Percentiles rank a stretch among this genome's conserved stretches.
Conservation (phyloP, 2,888 invertebrate genomes). For the Sussaba pulchella region DNA sequence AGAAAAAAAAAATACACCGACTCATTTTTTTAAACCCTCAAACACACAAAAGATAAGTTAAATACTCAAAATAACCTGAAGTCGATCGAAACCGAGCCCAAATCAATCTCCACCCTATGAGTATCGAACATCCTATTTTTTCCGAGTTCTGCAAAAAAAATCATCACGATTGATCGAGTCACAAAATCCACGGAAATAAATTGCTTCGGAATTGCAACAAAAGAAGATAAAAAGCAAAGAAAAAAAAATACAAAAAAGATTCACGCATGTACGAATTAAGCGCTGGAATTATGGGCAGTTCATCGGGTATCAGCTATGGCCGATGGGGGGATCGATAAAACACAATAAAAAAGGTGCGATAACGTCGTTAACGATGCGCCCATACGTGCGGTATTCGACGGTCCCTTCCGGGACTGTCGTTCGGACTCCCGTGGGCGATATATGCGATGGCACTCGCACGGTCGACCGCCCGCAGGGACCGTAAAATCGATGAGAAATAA, state of each 20-base stretch:
- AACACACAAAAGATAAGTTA: no score
- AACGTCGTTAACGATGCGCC: slow-evolving; percentile 36
- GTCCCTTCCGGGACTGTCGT: slow-evolving; percentile 25
- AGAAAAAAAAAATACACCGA: no score
- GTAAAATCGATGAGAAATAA: slow-evolving; percentile 49
- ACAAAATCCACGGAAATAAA: background rate
- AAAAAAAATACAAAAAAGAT: background rate
- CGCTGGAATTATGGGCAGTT: background rate
- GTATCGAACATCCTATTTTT: no score
- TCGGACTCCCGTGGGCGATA: slow-evolving; percentile 46
- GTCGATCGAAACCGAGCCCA: no score
- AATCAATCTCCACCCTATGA: background rate
- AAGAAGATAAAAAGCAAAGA: no score
- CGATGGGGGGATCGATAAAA: slow-evolving; percentile 33
- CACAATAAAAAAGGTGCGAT: slow-evolving; percentile 53
- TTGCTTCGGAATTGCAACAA: background rate
- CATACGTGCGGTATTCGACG: background rate
- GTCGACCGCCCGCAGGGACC: slow-evolving; percentile 12
- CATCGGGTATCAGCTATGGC: background rate
- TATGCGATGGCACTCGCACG: background rate
- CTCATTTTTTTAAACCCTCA: no score
- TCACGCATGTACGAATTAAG: slow-evolving; percentile 15
- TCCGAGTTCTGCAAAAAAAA: no score
- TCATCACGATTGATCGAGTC: background rate
- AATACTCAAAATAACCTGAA: no score